Evolutionary conservation across 2,113 vertebrate species (phyloP).

Genomic region (Ciconia boyciana): DNA sequence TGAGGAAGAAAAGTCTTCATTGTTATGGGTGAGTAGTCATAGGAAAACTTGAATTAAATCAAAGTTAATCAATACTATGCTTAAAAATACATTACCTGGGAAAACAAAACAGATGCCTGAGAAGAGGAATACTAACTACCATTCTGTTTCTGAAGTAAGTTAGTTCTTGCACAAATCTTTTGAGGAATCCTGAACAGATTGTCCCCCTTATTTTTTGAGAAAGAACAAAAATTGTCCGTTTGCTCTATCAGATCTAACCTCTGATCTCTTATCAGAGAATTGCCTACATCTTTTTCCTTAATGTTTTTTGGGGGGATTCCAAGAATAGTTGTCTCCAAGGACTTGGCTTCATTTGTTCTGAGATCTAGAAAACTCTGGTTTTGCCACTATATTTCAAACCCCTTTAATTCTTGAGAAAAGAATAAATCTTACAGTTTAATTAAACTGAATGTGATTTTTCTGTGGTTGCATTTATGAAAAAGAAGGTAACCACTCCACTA

Average conservation of each 20-base stretch:
- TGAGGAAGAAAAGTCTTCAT: not conserved
- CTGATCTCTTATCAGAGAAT: not conserved
- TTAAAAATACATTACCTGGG: not conserved
- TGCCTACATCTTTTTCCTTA: not conserved
- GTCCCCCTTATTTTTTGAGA: not conserved
- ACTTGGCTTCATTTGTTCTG: not conserved
- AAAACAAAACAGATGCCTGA: not conserved
- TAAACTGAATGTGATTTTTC: not conserved
- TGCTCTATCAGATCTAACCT: not conserved
- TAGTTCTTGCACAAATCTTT: not conserved
- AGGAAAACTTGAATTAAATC: not conserved
- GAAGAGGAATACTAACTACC: not conserved
- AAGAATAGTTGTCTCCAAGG: not conserved
- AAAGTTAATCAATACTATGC: not conserved
- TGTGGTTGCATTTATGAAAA: not conserved
- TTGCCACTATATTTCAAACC: not conserved
- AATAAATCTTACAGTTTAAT: not conserved
- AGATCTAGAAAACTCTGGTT: not conserved
- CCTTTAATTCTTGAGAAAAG: not conserved
- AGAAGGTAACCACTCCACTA: not conserved
- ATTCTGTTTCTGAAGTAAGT: not conserved
- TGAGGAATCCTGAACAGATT: not conserved
- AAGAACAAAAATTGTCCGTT: not conserved
- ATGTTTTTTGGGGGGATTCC: not conserved
- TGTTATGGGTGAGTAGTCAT: not conserved